A percentile compares a stretch with the other conserved stretches of the same genome.
These are phyloP conservation scores for Delia radicum DNA, from an alignment of 1,140 invertebrate species.

Conservation along the genomic window DNA sequence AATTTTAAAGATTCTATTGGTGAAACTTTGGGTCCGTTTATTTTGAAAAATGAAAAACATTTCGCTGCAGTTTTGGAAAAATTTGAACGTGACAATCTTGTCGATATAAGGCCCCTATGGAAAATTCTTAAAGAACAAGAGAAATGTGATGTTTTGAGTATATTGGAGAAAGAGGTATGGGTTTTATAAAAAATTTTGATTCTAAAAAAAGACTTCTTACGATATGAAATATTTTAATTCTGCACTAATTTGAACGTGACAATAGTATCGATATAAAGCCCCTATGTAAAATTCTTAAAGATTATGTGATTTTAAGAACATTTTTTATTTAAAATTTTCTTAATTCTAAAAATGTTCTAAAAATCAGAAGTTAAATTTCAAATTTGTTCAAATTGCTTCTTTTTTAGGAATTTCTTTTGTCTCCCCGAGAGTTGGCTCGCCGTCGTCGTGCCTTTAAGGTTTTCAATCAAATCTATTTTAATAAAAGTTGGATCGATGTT, in stretches of 20 bases:
- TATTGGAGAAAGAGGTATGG: constrained; percentile 29
- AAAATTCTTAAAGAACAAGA: constrained; percentile 31
- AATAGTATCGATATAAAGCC: too few relatives aligned
- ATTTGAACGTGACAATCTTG: neutral
- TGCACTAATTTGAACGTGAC: too few relatives aligned
- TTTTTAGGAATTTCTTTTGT: constrained; percentile 30
- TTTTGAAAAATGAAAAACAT: constrained; percentile 34
- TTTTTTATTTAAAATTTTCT: too few relatives aligned
- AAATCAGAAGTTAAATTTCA: too few relatives aligned
- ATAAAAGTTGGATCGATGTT: constrained; percentile 43
- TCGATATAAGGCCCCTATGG: constrained; percentile 33
- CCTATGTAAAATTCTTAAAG: too few relatives aligned
- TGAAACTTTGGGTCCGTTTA: constrained; percentile 35
- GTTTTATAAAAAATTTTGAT: neutral
- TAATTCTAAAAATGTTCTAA: too few relatives aligned
- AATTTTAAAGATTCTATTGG: constrained; percentile 43
- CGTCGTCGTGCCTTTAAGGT: constrained; percentile 39
- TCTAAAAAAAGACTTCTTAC: too few relatives aligned
- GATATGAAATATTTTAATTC: too few relatives aligned
- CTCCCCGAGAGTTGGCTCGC: constrained; percentile 39
- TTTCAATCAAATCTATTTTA: constrained; percentile 44
- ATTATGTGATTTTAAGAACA: too few relatives aligned
- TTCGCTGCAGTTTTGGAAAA: constrained; percentile 32
- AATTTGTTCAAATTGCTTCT: too few relatives aligned
- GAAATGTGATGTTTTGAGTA: constrained; percentile 45